Percentiles rank a stretch among this genome's conserved stretches.
These are phyloP conservation scores for Cryptotis parvus DNA, from an alignment of 2,113 vertebrate genomes.

Conservation along the genomic window DNA sequence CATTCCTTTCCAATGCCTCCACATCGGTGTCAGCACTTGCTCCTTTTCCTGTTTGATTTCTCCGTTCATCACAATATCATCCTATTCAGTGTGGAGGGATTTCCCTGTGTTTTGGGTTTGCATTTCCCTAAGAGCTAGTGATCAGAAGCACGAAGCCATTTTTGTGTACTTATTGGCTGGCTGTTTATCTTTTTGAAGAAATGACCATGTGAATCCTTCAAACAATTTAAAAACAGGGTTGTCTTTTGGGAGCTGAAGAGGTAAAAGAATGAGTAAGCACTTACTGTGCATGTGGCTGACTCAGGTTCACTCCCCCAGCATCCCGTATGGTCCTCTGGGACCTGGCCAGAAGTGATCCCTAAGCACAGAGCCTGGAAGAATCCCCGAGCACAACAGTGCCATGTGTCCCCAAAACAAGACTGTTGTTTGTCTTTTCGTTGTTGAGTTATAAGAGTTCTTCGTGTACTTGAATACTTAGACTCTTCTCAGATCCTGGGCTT, in stretches of 20 bases:
- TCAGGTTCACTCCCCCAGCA: too few relatives aligned
- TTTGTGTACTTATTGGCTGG: background rate
- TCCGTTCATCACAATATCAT: too few relatives aligned
- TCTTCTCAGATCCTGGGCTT: background rate
- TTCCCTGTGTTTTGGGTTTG: background rate
- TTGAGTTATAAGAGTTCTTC: background rate
- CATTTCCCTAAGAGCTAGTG: background rate
- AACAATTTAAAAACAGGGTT: background rate
- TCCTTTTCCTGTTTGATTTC: too few relatives aligned
- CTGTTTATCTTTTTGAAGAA: background rate
- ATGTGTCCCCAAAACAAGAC: too few relatives aligned
- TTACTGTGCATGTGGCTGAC: too few relatives aligned
- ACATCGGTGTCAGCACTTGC: too few relatives aligned
- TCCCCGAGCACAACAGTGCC: too few relatives aligned
- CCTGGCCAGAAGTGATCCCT: too few relatives aligned
- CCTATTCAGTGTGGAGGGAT: background rate
- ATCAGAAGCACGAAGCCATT: background rate
- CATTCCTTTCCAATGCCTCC: too few relatives aligned
- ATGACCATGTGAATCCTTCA: background rate
- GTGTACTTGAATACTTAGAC: background rate
- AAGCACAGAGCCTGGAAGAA: too few relatives aligned
- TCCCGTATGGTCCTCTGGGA: too few relatives aligned
- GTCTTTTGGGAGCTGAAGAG: background rate
- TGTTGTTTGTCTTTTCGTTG: background rate
- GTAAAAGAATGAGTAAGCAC: too few relatives aligned